These are phyloP conservation scores for Vireo griseus DNA, from an alignment of 2,797 vertebrate species.

Conservation along the genomic window DNA sequence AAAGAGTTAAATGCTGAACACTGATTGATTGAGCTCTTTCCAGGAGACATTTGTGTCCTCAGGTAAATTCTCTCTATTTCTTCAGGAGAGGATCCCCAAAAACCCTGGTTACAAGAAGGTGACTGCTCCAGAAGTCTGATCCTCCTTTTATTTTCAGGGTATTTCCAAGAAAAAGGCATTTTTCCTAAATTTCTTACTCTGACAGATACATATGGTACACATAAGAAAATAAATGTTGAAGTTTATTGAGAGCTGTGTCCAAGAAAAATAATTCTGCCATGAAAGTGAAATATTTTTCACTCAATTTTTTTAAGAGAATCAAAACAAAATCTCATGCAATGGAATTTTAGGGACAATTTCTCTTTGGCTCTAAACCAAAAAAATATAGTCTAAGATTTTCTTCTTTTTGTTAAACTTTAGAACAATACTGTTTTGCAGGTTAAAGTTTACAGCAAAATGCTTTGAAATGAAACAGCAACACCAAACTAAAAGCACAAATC, in stretches of 20 bases:
- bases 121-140: neutral
- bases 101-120: neutral
- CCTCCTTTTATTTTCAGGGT: neutral
- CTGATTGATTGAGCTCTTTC: neutral
- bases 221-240: neutral
- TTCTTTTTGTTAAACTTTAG: neutral
- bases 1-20: neutral
- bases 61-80: neutral
- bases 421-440: neutral
- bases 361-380: neutral
- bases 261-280: neutral
- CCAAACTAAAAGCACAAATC: neutral
- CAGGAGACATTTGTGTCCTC: neutral
- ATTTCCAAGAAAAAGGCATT: neutral
- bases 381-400: neutral
- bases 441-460: neutral
- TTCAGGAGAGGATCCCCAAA: neutral
- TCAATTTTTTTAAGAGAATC: neutral
- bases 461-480: neutral
- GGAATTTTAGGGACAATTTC: neutral
- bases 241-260: neutral
- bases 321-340: neutral
- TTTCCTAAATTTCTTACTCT: neutral
- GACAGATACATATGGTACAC: neutral
- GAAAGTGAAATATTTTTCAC: neutral